Conservation (phyloP, 64 coral and sea anemone species). For the Montipora capricornis region DNA sequence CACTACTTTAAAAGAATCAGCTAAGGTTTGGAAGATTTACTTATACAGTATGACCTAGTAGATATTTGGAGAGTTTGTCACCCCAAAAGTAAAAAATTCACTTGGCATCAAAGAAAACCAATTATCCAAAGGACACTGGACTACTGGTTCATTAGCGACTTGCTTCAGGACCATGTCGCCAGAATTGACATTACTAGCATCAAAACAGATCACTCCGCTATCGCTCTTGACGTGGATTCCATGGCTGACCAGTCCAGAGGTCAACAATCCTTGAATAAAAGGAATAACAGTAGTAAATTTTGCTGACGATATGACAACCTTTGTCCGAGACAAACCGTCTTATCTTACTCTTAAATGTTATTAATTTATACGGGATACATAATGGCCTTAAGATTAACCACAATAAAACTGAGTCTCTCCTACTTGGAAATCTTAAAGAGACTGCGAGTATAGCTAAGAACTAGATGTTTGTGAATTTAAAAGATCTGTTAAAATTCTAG, state of each 20-base stretch:
- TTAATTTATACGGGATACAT: too few relatives aligned
- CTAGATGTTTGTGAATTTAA: too few relatives aligned
- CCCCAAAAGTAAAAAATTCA: background rate
- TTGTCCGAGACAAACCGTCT: too few relatives aligned
- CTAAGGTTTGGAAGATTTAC: background rate
- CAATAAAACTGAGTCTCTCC: too few relatives aligned
- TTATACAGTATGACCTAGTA: background rate
- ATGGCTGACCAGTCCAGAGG: background rate
- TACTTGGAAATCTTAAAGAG: too few relatives aligned
- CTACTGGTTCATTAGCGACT: constrained; percentile 9
- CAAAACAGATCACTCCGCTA: background rate
- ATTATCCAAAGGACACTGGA: constrained; percentile 31
- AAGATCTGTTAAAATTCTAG: too few relatives aligned
- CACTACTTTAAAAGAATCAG: background rate
- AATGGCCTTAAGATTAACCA: too few relatives aligned
- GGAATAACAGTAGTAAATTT: too few relatives aligned
- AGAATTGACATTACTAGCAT: background rate
- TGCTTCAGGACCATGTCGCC: background rate
- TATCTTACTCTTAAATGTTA: too few relatives aligned
- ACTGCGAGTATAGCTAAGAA: too few relatives aligned
- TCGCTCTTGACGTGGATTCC: background rate
- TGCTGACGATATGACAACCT: too few relatives aligned
- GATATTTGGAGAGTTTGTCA: constrained; percentile 39
- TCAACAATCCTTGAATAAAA: background rate
- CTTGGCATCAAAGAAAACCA: constrained; percentile 41